Conservation (phyloP, 2,888 invertebrate species). For the Axea sp. region DNA sequence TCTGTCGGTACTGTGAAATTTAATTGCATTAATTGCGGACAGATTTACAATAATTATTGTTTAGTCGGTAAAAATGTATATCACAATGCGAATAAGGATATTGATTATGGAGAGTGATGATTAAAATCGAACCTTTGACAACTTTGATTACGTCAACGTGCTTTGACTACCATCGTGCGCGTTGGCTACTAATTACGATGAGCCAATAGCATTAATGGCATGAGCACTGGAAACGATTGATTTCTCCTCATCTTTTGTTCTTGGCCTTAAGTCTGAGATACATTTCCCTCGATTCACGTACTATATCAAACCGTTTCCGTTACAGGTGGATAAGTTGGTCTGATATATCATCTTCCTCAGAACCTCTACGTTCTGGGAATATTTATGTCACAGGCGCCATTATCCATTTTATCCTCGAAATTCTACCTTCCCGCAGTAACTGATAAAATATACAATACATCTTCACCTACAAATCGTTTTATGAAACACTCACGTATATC, state of each 20-base stretch:
- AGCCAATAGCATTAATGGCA: slow-evolving; percentile 18
- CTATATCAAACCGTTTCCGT: slow-evolving; percentile 45
- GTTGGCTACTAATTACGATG: slow-evolving; percentile 15
- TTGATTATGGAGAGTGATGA: slow-evolving; percentile 4
- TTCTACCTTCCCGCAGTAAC: slow-evolving; percentile 30
- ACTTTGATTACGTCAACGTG: slow-evolving; percentile 4
- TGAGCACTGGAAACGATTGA: slow-evolving; percentile 17
- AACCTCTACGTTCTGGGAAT: slow-evolving; percentile 43
- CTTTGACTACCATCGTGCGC: slow-evolving; percentile 2
- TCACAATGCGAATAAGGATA: background rate
- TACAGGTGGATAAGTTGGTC: slow-evolving; percentile 49
- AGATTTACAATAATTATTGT: background rate
- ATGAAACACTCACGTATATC: slow-evolving; percentile 43
- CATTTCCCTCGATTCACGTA: slow-evolving; percentile 40
- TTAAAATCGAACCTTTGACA: slow-evolving; percentile 9
- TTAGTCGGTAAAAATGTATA: background rate
- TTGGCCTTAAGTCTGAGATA: slow-evolving; percentile 13
- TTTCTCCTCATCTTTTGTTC: slow-evolving; percentile 20
- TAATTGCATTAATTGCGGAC: no score
- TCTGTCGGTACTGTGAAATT: background rate
- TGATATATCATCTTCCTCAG: slow-evolving; percentile 50
- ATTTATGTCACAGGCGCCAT: slow-evolving; percentile 45
- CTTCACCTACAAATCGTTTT: slow-evolving; percentile 42
- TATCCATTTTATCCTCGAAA: slow-evolving; percentile 46
- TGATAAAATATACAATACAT: slow-evolving; percentile 50